phyloP scores from a whole-genome alignment of 2,888 invertebrate species.

The Dryobota labecula region DNA sequence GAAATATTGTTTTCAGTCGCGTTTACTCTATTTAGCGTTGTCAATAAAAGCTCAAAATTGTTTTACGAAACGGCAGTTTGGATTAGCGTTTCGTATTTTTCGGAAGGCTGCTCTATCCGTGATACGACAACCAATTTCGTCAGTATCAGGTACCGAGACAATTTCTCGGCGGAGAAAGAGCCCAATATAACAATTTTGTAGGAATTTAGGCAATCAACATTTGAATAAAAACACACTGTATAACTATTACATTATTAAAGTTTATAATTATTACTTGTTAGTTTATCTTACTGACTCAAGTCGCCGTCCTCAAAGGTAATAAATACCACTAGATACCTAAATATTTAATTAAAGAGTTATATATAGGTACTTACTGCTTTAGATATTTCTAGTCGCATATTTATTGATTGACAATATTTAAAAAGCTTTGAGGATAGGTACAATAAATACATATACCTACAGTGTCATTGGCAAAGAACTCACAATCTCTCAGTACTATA shows the following conservation, averaged over 20 bases:
- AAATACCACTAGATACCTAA: slow-evolving; percentile 39
- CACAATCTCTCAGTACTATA: no score
- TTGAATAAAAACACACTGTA: slow-evolving; percentile 61
- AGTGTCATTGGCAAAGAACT: no score
- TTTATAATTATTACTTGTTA: slow-evolving; percentile 32
- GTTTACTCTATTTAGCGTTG: background rate
- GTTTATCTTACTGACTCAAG: slow-evolving; percentile 39
- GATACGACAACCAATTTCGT: slow-evolving; percentile 5
- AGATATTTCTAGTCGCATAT: slow-evolving; percentile 35
- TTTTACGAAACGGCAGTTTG: slow-evolving; percentile 12
- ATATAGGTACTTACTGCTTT: slow-evolving; percentile 35
- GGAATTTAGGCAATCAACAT: slow-evolving; percentile 8
- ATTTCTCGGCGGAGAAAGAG: slow-evolving; percentile 1
- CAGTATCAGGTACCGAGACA: slow-evolving; percentile 1
- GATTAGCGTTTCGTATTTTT: slow-evolving; percentile 22
- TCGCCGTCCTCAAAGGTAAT: slow-evolving; percentile 40
- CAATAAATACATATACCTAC: slow-evolving; percentile 29
- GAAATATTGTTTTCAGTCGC: slow-evolving; percentile 13
- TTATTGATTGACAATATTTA: slow-evolving; percentile 40
- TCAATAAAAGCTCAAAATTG: slow-evolving; percentile 8
- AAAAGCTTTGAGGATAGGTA: slow-evolving; percentile 54
- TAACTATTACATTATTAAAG: slow-evolving; percentile 46
- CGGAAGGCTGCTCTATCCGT: background rate
- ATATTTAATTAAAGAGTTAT: slow-evolving; percentile 36
- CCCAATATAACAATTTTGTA: slow-evolving; percentile 13